Evolutionary conservation across 2,888 invertebrate species (phyloP).

Genomic region (Helobdella robusta): DNA sequence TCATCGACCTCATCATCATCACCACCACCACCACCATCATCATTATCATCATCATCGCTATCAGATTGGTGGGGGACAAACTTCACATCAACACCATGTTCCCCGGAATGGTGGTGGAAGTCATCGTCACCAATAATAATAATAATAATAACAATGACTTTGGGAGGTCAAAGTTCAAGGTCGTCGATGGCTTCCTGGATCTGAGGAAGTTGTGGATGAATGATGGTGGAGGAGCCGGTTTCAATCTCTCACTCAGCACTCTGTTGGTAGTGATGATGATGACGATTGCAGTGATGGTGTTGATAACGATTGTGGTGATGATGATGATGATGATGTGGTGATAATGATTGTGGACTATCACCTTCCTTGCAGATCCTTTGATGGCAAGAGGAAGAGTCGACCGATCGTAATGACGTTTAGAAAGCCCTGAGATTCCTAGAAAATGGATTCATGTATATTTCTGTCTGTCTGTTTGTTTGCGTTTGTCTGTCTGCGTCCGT

Average conservation of each 20-base stretch:
- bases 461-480: slow-evolving; percentile 5
- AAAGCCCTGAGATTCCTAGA: too few relatives aligned
- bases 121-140: background rate
- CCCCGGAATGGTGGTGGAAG: slow-evolving; percentile 7
- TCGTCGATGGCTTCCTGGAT: too few relatives aligned
- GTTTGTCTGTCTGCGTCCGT: background rate
- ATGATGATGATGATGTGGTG: background rate
- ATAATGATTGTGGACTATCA: background rate
- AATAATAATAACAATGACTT: too few relatives aligned
- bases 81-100: slow-evolving; percentile 20
- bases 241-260: background rate
- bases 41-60: background rate
- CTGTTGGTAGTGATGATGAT: background rate
- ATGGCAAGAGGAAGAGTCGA: slow-evolving; percentile 4
- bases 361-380: background rate
- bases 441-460: background rate
- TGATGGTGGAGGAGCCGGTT: background rate
- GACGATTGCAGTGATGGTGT: background rate
- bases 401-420: background rate
- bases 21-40: background rate
- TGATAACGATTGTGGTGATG: background rate
- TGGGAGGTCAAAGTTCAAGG: too few relatives aligned
- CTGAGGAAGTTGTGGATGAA: too few relatives aligned
- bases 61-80: too few relatives aligned
- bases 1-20: background rate